These are phyloP conservation scores for Hyposoter didymator DNA, from an alignment of 2,888 invertebrate species.

Conservation along the genomic window DNA sequence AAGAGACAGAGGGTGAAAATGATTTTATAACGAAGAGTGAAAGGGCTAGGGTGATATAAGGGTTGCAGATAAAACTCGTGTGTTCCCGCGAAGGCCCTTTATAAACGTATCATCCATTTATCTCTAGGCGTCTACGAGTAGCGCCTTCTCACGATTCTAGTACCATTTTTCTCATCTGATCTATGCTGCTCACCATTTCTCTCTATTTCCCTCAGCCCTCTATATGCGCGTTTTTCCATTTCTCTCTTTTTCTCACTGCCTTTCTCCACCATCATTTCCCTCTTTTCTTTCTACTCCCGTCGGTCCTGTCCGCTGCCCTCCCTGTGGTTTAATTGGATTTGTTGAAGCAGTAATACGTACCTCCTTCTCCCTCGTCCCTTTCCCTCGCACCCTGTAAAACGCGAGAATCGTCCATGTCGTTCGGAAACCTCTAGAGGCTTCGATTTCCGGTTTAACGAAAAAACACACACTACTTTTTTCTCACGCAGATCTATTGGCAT, in stretches of 20 bases:
- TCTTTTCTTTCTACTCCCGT: slow-evolving; percentile 35
- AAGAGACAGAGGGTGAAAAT: slow-evolving; percentile 8
- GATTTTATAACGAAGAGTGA: slow-evolving; percentile 43
- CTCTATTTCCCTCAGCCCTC: slow-evolving; percentile 62
- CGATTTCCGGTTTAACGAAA: slow-evolving; percentile 25
- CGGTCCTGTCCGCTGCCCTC: slow-evolving; percentile 70
- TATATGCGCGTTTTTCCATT: slow-evolving; percentile 49
- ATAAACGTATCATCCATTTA: slow-evolving; percentile 37
- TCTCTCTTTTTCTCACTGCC: slow-evolving; percentile 19
- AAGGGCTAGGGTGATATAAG: slow-evolving; percentile 33
- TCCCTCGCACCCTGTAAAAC: slow-evolving; percentile 1
- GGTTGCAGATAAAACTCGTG: slow-evolving; percentile 35
- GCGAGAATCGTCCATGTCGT: slow-evolving; percentile 6
- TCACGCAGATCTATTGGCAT: slow-evolving; percentile 30
- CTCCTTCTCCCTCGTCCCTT: slow-evolving; percentile 43
- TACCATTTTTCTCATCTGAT: slow-evolving; percentile 35
- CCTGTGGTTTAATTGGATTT: slow-evolving; percentile 78
- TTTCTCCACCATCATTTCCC: slow-evolving; percentile 5
- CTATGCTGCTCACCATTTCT: slow-evolving; percentile 34
- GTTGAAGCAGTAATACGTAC: slow-evolving; percentile 75
- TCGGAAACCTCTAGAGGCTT: slow-evolving; percentile 25
- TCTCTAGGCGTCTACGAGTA: slow-evolving; percentile 5
- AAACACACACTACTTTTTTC: slow-evolving; percentile 15
- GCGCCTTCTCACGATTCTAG: slow-evolving; percentile 29
- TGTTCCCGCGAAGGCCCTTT: slow-evolving; percentile 37